phyloP scores from a whole-genome alignment of 2,888 invertebrate species.

The Syritta pipiens region DNA sequence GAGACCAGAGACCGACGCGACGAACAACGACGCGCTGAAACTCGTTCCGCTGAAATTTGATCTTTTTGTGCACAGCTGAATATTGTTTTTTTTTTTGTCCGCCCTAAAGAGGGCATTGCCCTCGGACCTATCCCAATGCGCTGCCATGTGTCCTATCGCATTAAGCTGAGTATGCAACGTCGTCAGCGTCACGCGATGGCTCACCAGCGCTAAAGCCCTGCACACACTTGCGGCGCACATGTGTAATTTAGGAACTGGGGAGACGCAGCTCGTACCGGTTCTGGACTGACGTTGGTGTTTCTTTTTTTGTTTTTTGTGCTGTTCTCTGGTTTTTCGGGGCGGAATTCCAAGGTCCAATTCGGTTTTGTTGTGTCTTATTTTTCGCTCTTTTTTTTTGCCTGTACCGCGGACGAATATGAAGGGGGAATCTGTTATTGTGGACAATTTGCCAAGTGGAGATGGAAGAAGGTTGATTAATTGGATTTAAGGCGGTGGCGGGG shows the following conservation, averaged over 20 bases:
- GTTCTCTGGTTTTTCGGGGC: conserved; percentile 11
- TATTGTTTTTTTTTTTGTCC: conserved; percentile 20
- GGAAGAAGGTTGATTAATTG: neutral
- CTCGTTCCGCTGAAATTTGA: conserved; percentile 49
- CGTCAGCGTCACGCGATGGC: conserved; percentile 50
- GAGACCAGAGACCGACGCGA: too few species aligned
- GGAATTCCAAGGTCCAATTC: conserved; percentile 8
- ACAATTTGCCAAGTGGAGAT: neutral
- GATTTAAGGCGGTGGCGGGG: neutral
- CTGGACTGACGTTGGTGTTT: too few species aligned
- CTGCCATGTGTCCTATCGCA: conserved; percentile 52
- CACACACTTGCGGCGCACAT: conserved; percentile 24
- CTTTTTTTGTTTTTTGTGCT: too few species aligned
- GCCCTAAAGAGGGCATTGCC: conserved; percentile 56
- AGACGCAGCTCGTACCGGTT: conserved; percentile 29
- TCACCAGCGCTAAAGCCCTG: conserved; percentile 19
- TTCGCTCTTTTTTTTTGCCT: neutral
- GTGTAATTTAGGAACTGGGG: conserved; percentile 26
- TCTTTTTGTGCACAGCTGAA: conserved; percentile 44
- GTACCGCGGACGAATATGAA: neutral
- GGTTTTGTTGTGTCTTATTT: neutral
- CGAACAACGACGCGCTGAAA: neutral
- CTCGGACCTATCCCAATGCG: conserved; percentile 57
- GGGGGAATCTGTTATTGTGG: neutral
- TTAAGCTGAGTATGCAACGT: conserved; percentile 34